Evolutionary conservation across 2,797 vertebrate species (phyloP).

Genomic region (Pyrocephalus nanus): DNA sequence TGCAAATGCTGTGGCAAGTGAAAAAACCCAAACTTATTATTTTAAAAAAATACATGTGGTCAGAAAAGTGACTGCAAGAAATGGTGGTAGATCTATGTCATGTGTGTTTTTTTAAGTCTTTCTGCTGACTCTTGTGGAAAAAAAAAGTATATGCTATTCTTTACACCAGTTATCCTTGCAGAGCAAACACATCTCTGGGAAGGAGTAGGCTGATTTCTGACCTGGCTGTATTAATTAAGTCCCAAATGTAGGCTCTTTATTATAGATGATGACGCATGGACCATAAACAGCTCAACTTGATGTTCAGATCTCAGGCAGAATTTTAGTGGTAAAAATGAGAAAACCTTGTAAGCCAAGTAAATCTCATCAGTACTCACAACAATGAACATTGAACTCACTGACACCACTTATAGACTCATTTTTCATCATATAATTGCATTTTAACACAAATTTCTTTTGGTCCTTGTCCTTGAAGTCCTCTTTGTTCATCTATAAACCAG

Average conservation of each 20-base stretch:
- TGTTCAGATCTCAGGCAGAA: conserved; percentile 60
- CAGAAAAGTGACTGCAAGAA: neutral
- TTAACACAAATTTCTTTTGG: conserved; percentile 4
- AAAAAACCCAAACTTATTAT: neutral
- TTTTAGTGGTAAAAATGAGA: conserved; percentile 56
- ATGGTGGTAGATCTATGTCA: neutral
- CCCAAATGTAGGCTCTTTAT: conserved; percentile 59
- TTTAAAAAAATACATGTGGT: conserved; percentile 23
- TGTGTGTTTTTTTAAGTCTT: conserved; percentile 23
- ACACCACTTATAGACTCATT: conserved; percentile 14
- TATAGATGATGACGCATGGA: conserved; percentile 55
- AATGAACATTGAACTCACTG: neutral
- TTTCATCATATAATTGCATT: conserved; percentile 31
- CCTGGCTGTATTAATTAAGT: conserved; percentile 71
- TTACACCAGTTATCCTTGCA: conserved; percentile 25
- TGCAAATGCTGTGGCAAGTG: neutral
- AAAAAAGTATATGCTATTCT: conserved; percentile 25
- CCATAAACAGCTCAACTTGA: conserved; percentile 56
- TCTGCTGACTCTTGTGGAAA: conserved; percentile 48
- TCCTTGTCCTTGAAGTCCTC: conserved; percentile 26
- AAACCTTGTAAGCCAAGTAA: conserved; percentile 68
- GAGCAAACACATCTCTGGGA: conserved; percentile 45
- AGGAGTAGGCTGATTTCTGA: conserved; percentile 61
- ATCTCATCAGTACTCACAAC: conserved; percentile 47
- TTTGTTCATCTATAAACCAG: neutral